phyloP scores from a whole-genome alignment of 1,140 invertebrate species.

The Chrysomallon squamiferum region DNA sequence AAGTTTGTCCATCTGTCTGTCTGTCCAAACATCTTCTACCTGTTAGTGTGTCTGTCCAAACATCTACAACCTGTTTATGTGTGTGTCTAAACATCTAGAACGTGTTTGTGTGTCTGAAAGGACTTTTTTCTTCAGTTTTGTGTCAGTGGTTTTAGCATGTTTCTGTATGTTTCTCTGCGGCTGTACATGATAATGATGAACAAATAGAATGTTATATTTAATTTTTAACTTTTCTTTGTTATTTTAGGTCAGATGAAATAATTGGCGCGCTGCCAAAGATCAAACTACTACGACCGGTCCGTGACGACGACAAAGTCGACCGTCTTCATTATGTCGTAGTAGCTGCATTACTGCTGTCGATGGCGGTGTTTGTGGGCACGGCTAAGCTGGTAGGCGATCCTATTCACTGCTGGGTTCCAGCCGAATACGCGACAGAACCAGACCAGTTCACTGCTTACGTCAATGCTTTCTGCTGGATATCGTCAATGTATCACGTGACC shows the following conservation, averaged over 20 bases:
- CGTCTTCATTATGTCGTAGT: slow-evolving; percentile 34
- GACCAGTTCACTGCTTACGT: not conserved
- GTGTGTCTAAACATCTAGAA: too few species aligned
- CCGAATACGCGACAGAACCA: not conserved
- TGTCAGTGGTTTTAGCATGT: too few species aligned
- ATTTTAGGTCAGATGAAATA: slow-evolving; percentile 18
- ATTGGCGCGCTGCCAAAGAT: slow-evolving; percentile 22
- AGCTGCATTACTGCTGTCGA: slow-evolving; percentile 81
- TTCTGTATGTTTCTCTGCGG: too few species aligned
- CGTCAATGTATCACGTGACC: not conserved
- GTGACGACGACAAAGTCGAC: slow-evolving; percentile 42
- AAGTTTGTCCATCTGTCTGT: too few species aligned
- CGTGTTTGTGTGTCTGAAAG: not conserved
- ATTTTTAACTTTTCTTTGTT: slow-evolving; percentile 14
- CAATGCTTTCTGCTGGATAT: not conserved
- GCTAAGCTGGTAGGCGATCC: slow-evolving; percentile 91
- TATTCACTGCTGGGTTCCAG: slow-evolving; percentile 74
- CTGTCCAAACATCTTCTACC: too few species aligned
- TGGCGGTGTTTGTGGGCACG: slow-evolving; percentile 82
- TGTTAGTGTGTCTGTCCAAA: too few species aligned
- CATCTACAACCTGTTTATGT: too few species aligned
- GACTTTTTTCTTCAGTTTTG: not conserved
- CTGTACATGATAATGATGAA: too few species aligned
- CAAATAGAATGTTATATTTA: too few species aligned
- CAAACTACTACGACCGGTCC: slow-evolving; percentile 15